These are phyloP conservation scores for Taphrorychus bicolor DNA, from an alignment of 2,888 invertebrate species.

Conservation along the genomic window DNA sequence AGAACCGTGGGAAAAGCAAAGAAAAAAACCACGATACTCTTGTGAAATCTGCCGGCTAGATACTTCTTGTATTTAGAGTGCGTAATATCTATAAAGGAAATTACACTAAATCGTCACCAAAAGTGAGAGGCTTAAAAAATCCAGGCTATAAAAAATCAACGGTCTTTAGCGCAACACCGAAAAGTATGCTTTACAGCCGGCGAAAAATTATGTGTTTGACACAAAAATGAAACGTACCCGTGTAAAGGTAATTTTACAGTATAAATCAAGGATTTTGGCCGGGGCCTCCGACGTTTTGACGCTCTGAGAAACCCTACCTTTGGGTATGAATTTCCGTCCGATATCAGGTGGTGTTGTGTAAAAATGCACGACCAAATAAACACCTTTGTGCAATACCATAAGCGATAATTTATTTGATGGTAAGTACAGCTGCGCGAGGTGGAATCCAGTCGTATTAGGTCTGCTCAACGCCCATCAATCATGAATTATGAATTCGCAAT, in stretches of 20 bases:
- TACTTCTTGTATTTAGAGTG: no score
- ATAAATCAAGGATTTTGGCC: constrained; percentile 44
- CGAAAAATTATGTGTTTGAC: constrained; percentile 42
- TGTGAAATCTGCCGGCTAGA: constrained; percentile 25
- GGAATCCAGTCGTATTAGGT: constrained; percentile 6
- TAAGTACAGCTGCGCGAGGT: constrained; percentile 2
- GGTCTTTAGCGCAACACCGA: constrained; percentile 13
- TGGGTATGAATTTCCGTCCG: constrained; percentile 25
- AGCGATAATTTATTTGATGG: background rate
- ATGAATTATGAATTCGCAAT: background rate
- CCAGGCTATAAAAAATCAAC: constrained; percentile 23
- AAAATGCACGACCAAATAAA: constrained; percentile 13
- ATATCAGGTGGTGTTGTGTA: constrained; percentile 17
- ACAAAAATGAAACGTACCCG: constrained; percentile 44
- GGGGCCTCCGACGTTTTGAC: constrained; percentile 25
- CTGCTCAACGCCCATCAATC: background rate
- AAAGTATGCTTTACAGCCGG: constrained; percentile 21
- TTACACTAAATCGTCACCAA: constrained; percentile 25
- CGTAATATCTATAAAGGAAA: no score
- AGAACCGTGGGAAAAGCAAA: constrained; percentile 58
- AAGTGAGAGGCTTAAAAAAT: constrained; percentile 18
- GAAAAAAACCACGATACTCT: constrained; percentile 37
- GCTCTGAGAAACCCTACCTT: constrained; percentile 26
- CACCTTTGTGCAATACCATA: constrained; percentile 6
- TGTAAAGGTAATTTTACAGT: constrained; percentile 42